Base-by-base conservation (phyloP, 2,797 vertebrate species). In the Sylvilagus floridanus region DNA sequence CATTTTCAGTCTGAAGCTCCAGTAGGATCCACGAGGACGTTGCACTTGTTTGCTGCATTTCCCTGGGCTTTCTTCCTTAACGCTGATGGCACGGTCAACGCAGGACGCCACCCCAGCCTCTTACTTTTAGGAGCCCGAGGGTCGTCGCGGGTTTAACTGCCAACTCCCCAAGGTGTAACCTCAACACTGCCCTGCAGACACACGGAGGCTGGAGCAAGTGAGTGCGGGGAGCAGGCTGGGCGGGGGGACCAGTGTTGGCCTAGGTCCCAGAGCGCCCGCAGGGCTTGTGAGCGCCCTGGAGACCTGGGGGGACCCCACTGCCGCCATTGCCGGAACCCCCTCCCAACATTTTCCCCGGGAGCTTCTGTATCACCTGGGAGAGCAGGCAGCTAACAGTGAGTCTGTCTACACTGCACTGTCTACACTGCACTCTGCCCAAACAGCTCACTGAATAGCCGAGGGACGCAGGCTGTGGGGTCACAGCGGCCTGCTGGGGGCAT, bases 161-260 rank as follows among this genome's bases (percentile, higher is more conserved):
- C n/a, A 84, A 88, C 82, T 35, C 16, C 66, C 63, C 32, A 28
- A 60, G 71, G 12, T 87, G 88, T 66, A 85, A 75, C 52, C 92
- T 91, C 66, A 82, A 86, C 83, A 72, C 89, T 65, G 19, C 71
- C 95, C 71, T 68, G 75, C 84, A 84, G 72, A 92, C n/a, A 54
- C 28, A 71, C 21, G 77, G 63, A 93, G 54, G 79, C 90, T 28
- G 85, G 14, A 88, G 82, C 63, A 90, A 90, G 84, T 32, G 69
- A 86, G 79, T 72, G 65, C 78, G 90, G 77, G 30, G 28, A 75
- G 88, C 54, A 92, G 50, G 21, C 6, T 1, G 65, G 72, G 52
- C 26, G 37, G 72, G 73, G 81, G 88, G 78, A 71, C 30, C 65
- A 66, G 54, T 0, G 84, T 69, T 57, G 37, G 6, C 75, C 76